Conservation (phyloP, 2,113 vertebrate genomes). For the Serinus canaria region DNA sequence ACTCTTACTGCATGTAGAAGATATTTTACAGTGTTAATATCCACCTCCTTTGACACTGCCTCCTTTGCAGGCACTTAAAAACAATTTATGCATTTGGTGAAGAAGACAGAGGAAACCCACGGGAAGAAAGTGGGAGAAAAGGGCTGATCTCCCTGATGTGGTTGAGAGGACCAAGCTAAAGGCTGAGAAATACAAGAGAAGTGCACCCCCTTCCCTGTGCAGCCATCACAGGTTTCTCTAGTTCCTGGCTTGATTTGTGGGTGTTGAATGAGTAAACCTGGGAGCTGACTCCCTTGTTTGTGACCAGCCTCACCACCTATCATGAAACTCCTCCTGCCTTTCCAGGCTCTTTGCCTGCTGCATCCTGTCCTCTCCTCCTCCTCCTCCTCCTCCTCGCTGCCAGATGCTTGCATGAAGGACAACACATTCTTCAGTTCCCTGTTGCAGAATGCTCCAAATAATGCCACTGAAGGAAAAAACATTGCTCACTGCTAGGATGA, state of each 20-base stretch:
- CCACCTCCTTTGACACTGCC: neutral
- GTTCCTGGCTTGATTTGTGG: neutral
- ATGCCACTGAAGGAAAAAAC: neutral
- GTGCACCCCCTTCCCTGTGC: neutral
- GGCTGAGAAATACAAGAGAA: neutral
- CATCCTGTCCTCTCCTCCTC: neutral
- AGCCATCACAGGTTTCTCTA: neutral
- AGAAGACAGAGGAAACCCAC: neutral
- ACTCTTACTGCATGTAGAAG: neutral
- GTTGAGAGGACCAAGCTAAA: neutral
- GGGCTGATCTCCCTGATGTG: neutral
- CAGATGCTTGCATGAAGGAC: neutral
- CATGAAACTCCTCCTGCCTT: neutral
- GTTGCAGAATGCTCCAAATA: neutral
- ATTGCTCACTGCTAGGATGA: neutral
- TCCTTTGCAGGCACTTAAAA: neutral
- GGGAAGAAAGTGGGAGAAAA: neutral
- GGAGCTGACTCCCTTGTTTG: neutral
- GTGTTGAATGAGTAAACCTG: neutral
- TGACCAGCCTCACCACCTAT: neutral
- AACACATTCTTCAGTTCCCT: neutral
- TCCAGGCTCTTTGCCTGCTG: neutral
- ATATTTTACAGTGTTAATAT: neutral
- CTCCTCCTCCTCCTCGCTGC: neutral
- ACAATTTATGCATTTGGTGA: neutral